A percentile compares a stretch with the other conserved stretches of the same genome.
Evolutionary conservation across 2,113 vertebrate genomes (phyloP).

Genomic region (Gallinago undulata): DNA sequence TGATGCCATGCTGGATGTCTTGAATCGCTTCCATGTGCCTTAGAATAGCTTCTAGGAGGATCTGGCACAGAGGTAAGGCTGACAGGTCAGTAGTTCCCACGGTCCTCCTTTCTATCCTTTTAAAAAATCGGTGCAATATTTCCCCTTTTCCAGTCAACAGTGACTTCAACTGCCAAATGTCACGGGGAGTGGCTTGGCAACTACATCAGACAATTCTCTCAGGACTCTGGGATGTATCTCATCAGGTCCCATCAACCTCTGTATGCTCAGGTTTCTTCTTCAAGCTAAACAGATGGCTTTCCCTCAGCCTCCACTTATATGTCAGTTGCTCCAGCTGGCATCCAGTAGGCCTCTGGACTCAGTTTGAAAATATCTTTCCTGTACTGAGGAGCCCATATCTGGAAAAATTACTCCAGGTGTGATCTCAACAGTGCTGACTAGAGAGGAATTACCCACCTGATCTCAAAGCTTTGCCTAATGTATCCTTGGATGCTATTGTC

Average conservation of each 20-base stretch:
- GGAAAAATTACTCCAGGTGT: not conserved
- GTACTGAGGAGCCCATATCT: not conserved
- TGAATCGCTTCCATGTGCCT: not conserved
- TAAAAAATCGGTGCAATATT: not conserved
- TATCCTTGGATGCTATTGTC: not conserved
- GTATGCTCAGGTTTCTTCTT: not conserved
- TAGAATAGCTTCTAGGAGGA: not conserved
- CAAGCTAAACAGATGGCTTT: not conserved
- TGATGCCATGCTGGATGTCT: not conserved
- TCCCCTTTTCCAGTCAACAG: not conserved
- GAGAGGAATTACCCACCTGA: not conserved
- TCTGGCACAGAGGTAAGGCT: not conserved
- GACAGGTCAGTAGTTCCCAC: not conserved
- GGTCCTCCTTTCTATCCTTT: not conserved
- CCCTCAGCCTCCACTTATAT: not conserved
- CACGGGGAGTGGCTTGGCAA: not conserved
- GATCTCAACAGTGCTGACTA: not conserved
- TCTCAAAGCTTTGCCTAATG: not conserved
- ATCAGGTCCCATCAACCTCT: not conserved
- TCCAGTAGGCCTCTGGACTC: not conserved
- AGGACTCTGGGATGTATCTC: not conserved
- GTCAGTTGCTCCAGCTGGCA: not conserved
- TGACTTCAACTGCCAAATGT: not conserved
- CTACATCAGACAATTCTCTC: not conserved
- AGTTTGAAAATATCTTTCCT: not conserved